Evolutionary conservation across 2,113 vertebrate genomes (phyloP), one percentile per base, ranked within the genome.

Genomic region (Myocastor coypus): DNA sequence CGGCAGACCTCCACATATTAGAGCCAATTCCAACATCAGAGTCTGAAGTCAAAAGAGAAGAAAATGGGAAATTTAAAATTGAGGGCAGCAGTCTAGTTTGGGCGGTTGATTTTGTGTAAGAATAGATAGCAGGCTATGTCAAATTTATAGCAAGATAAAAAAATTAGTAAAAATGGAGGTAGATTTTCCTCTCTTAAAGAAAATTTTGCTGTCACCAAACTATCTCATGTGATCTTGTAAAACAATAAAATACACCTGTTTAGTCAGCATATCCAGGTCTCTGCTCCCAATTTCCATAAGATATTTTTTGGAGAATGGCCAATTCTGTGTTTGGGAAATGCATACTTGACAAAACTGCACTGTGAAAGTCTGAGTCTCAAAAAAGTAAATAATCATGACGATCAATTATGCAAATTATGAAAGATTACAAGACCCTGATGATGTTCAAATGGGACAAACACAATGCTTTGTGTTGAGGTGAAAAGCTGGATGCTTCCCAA

Each of bases 91-190:
- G 30, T 91, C 22, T 69, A 89, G 34, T 59, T 81, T 86, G 10
- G 37, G 66, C n/a, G 89, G 30, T 50, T 92, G 32, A 64, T 92
- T 91, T 93, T 26, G 8, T 24, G 28, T 57, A n/a, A 86, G 22
- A 87, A 7, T 32, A 55, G 63, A 66, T 37, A 69, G 50, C 16
- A 63, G 55, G 30, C 6, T 46, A 46, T 1, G 40, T 61, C n/a
- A 89, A 80, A 85, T 20, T 91, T 50, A 94, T 13, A 95, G 42
- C 78, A 86, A 78, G 71, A 69, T 59, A 37, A 75, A 90, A 90
- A 77, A 90, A 61, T 66, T 68, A 89, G 55, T 92, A 68, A 50
- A 71, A 71, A 69, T 42, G 81, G 22, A 80, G 46, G 8, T 10
- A 93, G 92, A n/a, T 17, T n/a, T 19, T 46, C 14, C 10, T 55